Conservation (phyloP, 2,888 invertebrate genomes). For the Eristalinus sepulchralis region DNA sequence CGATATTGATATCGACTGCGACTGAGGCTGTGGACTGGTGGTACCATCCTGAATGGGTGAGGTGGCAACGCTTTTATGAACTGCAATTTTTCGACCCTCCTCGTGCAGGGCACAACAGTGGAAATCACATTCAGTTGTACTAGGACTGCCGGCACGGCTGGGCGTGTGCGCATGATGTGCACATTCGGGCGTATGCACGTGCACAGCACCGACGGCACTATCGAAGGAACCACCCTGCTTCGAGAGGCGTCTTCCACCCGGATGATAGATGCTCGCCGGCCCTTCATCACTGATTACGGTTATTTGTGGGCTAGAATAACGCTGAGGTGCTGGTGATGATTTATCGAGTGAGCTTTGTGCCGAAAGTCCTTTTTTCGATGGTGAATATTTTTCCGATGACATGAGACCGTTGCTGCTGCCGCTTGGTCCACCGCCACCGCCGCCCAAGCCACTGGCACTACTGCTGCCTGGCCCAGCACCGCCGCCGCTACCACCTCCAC, state of each 20-base stretch:
- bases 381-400: slow-evolving; percentile 80
- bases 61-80: slow-evolving; percentile 95
- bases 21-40: slow-evolving; percentile 85
- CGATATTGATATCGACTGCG: slow-evolving; percentile 80
- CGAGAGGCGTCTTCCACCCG: slow-evolving; percentile 82
- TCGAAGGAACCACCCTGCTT: slow-evolving; percentile 87
- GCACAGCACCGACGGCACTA: slow-evolving; percentile 85
- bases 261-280: slow-evolving; percentile 83
- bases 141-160: slow-evolving; percentile 85
- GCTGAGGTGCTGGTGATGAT: slow-evolving; percentile 82
- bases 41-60: slow-evolving; percentile 93
- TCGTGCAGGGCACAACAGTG: slow-evolving; percentile 97
- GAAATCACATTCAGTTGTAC: slow-evolving; percentile 93
- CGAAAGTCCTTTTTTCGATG: slow-evolving; percentile 82
- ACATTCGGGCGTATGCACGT: slow-evolving; percentile 92
- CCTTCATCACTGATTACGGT: slow-evolving; percentile 97
- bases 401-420: slow-evolving; percentile 77
- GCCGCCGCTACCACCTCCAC: slow-evolving; percentile 81
- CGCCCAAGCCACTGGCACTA: slow-evolving; percentile 74
- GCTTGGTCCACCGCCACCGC: slow-evolving; percentile 76
- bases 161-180: slow-evolving; percentile 87
- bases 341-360: slow-evolving; percentile 85
- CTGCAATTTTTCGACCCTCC: slow-evolving; percentile 94
- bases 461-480: slow-evolving; percentile 75
- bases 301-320: slow-evolving; percentile 90